Percentiles rank a stretch among this genome's conserved stretches.
Evolutionary conservation across 1,140 invertebrate genomes (phyloP).

Genomic region (Pseudomyrmex dendroicus): DNA sequence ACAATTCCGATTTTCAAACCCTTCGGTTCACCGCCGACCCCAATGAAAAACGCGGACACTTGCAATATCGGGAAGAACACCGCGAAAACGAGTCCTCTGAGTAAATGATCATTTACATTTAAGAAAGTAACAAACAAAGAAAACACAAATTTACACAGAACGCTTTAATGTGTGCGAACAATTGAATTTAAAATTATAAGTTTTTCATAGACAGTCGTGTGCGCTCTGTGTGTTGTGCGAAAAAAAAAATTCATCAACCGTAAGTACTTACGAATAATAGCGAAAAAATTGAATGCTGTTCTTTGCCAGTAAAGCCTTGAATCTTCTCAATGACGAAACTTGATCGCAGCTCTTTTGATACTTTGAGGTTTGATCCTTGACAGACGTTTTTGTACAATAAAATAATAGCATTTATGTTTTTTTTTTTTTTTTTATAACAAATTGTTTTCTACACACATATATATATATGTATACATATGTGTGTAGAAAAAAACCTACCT

Average conservation of each 20-base stretch:
- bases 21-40: slow-evolving; percentile 92
- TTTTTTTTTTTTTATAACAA: background rate
- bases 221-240: too few relatives aligned
- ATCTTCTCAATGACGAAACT: slow-evolving; percentile 30
- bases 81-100: slow-evolving; percentile 91
- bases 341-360: background rate
- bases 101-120: slow-evolving; percentile 66
- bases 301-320: slow-evolving; percentile 87
- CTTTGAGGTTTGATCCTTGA: slow-evolving; percentile 9
- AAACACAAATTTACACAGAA: too few relatives aligned
- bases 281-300: slow-evolving; percentile 88
- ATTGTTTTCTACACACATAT: too few relatives aligned
- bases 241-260: background rate
- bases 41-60: slow-evolving; percentile 91
- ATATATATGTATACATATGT: too few relatives aligned
- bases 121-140: too few relatives aligned
- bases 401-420: background rate
- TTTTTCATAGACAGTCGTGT: too few relatives aligned
- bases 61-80: slow-evolving; percentile 93
- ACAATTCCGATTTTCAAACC: slow-evolving; percentile 90
- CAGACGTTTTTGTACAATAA: background rate
- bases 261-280: slow-evolving; percentile 78
- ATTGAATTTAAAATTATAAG: too few relatives aligned
- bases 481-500: too few relatives aligned
- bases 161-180: too few relatives aligned